Evolutionary conservation across 2,888 invertebrate genomes (phyloP), one percentile per base, ranked within the genome.

Genomic region (Cartodere bifasciata): DNA sequence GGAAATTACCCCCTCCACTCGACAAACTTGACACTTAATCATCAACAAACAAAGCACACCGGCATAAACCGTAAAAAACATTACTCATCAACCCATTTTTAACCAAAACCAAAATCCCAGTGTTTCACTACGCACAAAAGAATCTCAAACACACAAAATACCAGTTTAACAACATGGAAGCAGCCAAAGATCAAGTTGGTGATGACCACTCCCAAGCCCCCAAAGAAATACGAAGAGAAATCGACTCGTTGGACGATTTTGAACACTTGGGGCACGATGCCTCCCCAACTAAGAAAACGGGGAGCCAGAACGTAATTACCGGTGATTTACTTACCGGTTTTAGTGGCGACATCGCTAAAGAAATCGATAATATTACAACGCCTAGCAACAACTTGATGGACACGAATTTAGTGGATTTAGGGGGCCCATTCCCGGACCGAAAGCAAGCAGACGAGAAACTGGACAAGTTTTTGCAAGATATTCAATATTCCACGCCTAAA

Each of bases 191-290:
- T 2, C n/a, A 23, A 13, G 9, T 13, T 13, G 23, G 14, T 3
- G 24, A 13, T 6, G 23, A 20, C 28, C 36, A 37, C 16, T 32
- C 34, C 23, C 33, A 16, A 12, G 17, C 23, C 10, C 11, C 16
- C 9, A 31, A 24, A 11, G 29, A 14, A 7, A 21, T 48, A 21
- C 48, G 47, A 36, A 42, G 77, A 38, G 78, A 78, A 42, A 68
- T 71, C 50, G 78, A 79, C 53, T 79, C 79, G 16, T 64, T 72
- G 38, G 79, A 79, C 49, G 79, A 79, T 60, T 79, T 80, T 55
- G 79, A 79, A 56, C 78, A 79, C 56, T 62, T 80, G 42, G 76
- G 73, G 41, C 70, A 72, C 47, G 75, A 75, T 38, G 60, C 61
- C 26, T 59, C 63, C 30, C 61, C 63, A 13, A 46, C 56, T 31